A percentile compares a stretch with the other conserved stretches of the same genome.
phyloP scores from a whole-genome alignment of 92 coral and sea anemone species.

The Epizoanthus illoricatus region DNA sequence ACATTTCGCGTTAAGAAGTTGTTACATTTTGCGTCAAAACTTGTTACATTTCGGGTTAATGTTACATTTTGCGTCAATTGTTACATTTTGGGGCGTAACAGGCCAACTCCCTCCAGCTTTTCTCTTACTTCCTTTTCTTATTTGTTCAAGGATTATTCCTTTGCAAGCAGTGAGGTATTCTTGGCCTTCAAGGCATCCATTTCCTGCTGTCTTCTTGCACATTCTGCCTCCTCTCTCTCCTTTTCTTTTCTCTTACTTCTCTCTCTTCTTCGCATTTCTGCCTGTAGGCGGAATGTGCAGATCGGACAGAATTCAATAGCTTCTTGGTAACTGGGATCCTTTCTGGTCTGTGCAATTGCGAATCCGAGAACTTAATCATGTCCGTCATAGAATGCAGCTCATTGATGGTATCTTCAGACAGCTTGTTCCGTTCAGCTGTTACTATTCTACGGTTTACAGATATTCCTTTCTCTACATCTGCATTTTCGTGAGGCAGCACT shows the following conservation, averaged over 20 bases:
- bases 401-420: slow-evolving; percentile 33
- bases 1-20: too few relatives aligned
- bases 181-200: slow-evolving; percentile 37
- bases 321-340: slow-evolving; percentile 35
- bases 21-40: too few relatives aligned
- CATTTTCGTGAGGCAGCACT: slow-evolving; percentile 41
- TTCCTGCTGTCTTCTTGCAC: slow-evolving; percentile 38
- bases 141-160: slow-evolving; percentile 20
- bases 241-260: slow-evolving; percentile 34
- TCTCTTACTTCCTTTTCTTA: slow-evolving; percentile 20
- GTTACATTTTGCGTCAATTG: too few relatives aligned
- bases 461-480: slow-evolving; percentile 39
- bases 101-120: slow-evolving; percentile 33
- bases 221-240: slow-evolving; percentile 33
- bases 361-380: slow-evolving; percentile 40
- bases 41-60: too few relatives aligned
- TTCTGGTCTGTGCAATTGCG: slow-evolving; percentile 10
- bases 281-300: slow-evolving; percentile 39
- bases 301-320: not conserved
- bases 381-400: slow-evolving; percentile 30
- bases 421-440: slow-evolving; percentile 33
- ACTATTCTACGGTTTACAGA: slow-evolving; percentile 34
- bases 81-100: too few relatives aligned
- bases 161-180: slow-evolving; percentile 34
- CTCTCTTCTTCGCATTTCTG: slow-evolving; percentile 12